Base-by-base conservation (phyloP, 2,888 invertebrate genomes). In the Itoplectis maculator region DNA sequence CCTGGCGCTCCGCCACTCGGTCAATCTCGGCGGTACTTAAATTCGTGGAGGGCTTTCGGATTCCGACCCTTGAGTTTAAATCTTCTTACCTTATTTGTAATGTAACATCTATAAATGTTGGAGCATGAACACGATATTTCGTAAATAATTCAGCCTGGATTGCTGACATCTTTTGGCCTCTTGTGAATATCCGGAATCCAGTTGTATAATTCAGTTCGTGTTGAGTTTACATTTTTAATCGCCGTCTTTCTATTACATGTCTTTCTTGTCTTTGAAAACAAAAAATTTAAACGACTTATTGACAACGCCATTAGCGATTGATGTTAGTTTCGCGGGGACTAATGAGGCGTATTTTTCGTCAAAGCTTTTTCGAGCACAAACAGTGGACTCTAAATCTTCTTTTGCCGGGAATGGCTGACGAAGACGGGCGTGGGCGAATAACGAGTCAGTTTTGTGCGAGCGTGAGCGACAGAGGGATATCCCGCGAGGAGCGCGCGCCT, bases 391-490 rank as follows among this genome's bases (percentile, higher is more conserved):
- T 0, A 35, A 70, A 56, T 40, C 56, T 40, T 23, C 54, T 20
- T 0, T 20, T 0, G 65, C 45, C n/a, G 8, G 54, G 49, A 59
- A 65, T 20, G 66, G 40, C 23, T 54, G 23, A 70, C 63, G 65
- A 45, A 61, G 42, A 42, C 63, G 11, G 56, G n/a, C 40, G 20
- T 40, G 42, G 49, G 56, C 35, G 54, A 20, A n/a, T 47, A 51
- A 20, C 42, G 59, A 79, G 59, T 20, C 40, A 45, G 47, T 29
- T 29, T 29, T 5, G 23, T 9, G 20, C 42, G 77, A 84, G 42
- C 47, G 59, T 54, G 37, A 47, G 37, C 54, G 65, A 74, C 37
- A 65, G 29, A 45, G 35, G n/a, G 35, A 75, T 73, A 47, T 59
- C 74, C 45, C 42, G 13, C 59, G 56, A 68, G 29, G 42, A 75